Base-by-base conservation (phyloP, 2,888 invertebrate species). In the Dinocampus coccinellae region DNA sequence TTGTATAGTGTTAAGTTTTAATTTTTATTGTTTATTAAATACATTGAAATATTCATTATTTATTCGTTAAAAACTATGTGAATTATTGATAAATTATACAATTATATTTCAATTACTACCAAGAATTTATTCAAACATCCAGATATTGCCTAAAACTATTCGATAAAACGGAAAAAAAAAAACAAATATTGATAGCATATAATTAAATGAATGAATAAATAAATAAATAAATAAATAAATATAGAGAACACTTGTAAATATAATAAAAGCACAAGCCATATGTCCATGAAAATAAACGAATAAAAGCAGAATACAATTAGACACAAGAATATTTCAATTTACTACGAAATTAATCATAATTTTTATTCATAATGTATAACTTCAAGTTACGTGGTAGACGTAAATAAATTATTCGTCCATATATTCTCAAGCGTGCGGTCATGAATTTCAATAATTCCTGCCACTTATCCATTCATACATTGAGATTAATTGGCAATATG, bases 331-430 rank as follows among this genome's bases (percentile, higher is more conserved):
- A 53, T 52, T 57, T 52, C 58, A 39, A 20, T 69, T 52, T 72
- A 55, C 62, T 3, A 53, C 53, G 3, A 47, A 47, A 76, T 73
- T 71, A 72, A 81, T 76, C 75, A 81, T 80, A 80, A 79, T 79
- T 81, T 81, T 80, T 78, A 80, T 78, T 77, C 80, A 76, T 78
- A 78, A 73, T 82, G 81, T 82, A 82, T 58, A 29, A 72, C 75
- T 76, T 78, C 77, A 74, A 80, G 42, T 72, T 77, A 78, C 77
- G 75, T 82, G 80, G 77, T 78, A 80, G 79, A 79, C 78, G 79
- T 81, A 77, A 82, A 82, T 81, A 81, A 82, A 82, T 76, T 81
- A 81, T 76, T 80, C 82, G 79, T 82, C 82, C 80, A 81, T 82
- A 81, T 79, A 78, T 80, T 81, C 69, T 72, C 67, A 75, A 73